Evolutionary conservation across 2,888 invertebrate species (phyloP).

Genomic region (Caenorhabditis becei): DNA sequence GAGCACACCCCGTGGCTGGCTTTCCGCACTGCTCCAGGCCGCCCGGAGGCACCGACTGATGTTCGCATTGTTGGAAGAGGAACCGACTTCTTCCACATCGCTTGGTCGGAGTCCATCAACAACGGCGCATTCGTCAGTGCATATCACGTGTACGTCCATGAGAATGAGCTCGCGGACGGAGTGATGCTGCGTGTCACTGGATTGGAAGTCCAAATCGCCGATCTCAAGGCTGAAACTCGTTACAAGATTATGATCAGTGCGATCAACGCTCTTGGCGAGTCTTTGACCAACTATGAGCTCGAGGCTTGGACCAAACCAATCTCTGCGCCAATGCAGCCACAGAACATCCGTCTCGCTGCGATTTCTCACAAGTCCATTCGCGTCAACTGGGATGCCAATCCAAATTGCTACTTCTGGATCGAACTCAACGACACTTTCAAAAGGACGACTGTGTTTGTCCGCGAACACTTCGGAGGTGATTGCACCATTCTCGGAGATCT

Average conservation of each 20-base stretch:
- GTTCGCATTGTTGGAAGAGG: slow-evolving; percentile 80
- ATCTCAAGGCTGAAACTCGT: slow-evolving; percentile 51
- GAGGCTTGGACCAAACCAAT: slow-evolving; percentile 36
- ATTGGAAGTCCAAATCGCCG: slow-evolving; percentile 21
- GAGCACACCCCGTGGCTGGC: slow-evolving; percentile 84
- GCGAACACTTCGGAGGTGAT: slow-evolving; percentile 13
- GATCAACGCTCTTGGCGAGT: slow-evolving; percentile 67
- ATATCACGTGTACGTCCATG: slow-evolving; percentile 53
- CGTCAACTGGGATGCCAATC: slow-evolving; percentile 57
- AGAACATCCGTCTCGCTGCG: slow-evolving; percentile 1
- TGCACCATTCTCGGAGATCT: slow-evolving; percentile 23
- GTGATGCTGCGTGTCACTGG: slow-evolving; percentile 9
- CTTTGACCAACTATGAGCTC: slow-evolving; percentile 6
- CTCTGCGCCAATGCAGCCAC: slow-evolving; percentile 20
- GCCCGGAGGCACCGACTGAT: slow-evolving; percentile 86
- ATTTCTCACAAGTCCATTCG: slow-evolving; percentile 42
- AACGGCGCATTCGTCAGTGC: slow-evolving; percentile 44
- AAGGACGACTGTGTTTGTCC: neutral
- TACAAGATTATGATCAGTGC: slow-evolving; percentile 61
- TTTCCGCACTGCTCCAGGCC: slow-evolving; percentile 89
- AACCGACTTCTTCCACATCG: slow-evolving; percentile 61
- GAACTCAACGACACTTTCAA: slow-evolving; percentile 19
- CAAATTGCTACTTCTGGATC: slow-evolving; percentile 21
- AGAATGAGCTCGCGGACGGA: slow-evolving; percentile 9
- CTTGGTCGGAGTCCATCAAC: slow-evolving; percentile 67